Percentiles rank a stretch among this genome's conserved stretches.
Evolutionary conservation across 23 tunicate species (phyloP).

Genomic region (Aplidium turbinatum): DNA sequence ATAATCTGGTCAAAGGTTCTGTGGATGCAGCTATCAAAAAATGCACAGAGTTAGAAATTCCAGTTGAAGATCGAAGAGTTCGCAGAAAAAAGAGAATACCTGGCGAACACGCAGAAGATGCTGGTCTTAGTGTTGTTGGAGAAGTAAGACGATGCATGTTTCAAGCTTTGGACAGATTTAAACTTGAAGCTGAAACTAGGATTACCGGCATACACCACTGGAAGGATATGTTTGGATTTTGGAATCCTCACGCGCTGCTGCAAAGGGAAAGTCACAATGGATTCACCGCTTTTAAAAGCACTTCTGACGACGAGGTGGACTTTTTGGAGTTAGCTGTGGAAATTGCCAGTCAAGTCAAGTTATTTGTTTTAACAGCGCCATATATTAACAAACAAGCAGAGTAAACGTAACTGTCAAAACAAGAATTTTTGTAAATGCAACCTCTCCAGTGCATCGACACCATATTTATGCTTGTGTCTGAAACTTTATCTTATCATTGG

Average conservation of each 20-base stretch:
- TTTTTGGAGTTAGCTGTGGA: constrained; percentile 39
- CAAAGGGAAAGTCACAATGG: constrained; percentile 47
- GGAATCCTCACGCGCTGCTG: constrained; percentile 51
- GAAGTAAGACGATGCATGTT: constrained; percentile 59
- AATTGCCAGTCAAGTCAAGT: too few species aligned
- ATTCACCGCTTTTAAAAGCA: constrained; percentile 51
- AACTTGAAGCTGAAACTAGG: constrained; percentile 55
- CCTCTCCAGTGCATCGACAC: too few species aligned
- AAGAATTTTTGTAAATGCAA: too few species aligned
- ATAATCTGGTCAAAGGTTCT: constrained; percentile 47
- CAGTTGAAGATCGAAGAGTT: constrained; percentile 53
- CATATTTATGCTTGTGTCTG: too few species aligned
- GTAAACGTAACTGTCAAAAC: too few species aligned
- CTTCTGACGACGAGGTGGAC: constrained; percentile 42
- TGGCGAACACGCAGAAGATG: constrained; percentile 32
- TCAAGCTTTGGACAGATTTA: constrained; percentile 52
- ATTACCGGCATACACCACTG: constrained; percentile 41
- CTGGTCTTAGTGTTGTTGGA: constrained; percentile 52
- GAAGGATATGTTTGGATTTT: constrained; percentile 49
- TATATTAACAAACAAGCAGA: too few species aligned
- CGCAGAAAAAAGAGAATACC: constrained; percentile 34
- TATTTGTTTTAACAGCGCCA: too few species aligned
- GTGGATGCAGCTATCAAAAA: constrained; percentile 51
- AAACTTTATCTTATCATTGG: too few species aligned
- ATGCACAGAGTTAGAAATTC: constrained; percentile 35